Evolutionary conservation across 1,140 invertebrate genomes (phyloP).

Genomic region (Diprion similis): DNA sequence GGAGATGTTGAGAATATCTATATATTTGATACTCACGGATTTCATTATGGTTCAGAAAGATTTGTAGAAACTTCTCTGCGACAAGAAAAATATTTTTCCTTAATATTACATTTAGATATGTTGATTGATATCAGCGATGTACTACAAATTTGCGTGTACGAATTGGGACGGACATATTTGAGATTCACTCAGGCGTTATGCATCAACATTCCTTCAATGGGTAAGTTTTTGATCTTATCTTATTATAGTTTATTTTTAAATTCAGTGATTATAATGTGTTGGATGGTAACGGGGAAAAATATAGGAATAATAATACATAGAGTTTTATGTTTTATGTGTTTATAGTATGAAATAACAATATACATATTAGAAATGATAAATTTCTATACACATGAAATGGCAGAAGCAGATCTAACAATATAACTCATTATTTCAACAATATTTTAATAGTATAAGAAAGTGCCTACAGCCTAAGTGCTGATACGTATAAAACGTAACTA

Average conservation of each 20-base stretch:
- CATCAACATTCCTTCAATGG: slow-evolving; percentile 92
- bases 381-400: slow-evolving; percentile 9
- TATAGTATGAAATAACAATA: slow-evolving; percentile 10
- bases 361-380: background rate
- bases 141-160: slow-evolving; percentile 95
- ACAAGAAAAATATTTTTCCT: slow-evolving; percentile 27
- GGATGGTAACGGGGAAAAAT: background rate
- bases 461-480: background rate
- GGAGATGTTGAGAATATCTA: background rate
- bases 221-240: slow-evolving; percentile 67
- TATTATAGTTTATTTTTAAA: background rate
- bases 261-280: background rate
- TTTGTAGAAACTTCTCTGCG: background rate
- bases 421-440: background rate
- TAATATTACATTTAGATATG: slow-evolving; percentile 71
- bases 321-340: background rate
- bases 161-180: slow-evolving; percentile 91
- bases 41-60: background rate
- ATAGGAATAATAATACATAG: background rate
- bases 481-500: background rate
- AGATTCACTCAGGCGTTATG: slow-evolving; percentile 87
- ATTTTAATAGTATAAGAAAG: background rate
- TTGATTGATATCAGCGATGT: slow-evolving; percentile 98
- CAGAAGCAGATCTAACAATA: background rate
- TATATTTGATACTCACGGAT: background rate